A percentile compares a stretch with the other conserved stretches of the same genome.
Evolutionary conservation across 2,113 vertebrate genomes (phyloP).

Genomic region (Zosterops pallidus): DNA sequence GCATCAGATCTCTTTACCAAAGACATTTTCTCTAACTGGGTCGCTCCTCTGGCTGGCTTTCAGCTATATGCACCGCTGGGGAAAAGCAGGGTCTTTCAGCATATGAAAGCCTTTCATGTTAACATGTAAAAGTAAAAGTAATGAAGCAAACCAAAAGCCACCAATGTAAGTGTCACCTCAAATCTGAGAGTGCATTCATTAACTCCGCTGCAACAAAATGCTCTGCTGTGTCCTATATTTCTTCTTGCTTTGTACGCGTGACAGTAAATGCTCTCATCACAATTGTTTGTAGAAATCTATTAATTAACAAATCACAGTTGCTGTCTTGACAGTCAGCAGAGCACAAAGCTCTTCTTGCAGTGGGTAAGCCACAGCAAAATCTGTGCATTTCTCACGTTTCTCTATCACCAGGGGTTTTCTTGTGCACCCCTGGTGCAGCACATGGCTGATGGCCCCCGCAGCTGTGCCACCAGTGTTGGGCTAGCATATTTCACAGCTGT

Average conservation of each 20-base stretch:
- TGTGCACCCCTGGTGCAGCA: neutral
- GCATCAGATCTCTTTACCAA: constrained; percentile 39
- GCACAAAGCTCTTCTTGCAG: neutral
- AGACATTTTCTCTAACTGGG: neutral
- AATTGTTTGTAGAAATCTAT: constrained; percentile 23
- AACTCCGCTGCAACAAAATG: constrained; percentile 27
- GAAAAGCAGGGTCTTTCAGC: constrained; percentile 62
- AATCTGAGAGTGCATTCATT: constrained; percentile 49
- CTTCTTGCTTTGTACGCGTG: neutral
- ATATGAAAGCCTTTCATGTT: constrained; percentile 45
- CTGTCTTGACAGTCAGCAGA: constrained; percentile 10
- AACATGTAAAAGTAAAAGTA: constrained; percentile 35
- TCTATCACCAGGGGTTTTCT: neutral
- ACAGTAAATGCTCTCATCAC: neutral
- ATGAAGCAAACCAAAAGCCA: constrained; percentile 51
- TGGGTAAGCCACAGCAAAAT: accelerated
- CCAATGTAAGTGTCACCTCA: constrained; percentile 30
- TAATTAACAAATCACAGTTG: constrained; percentile 51
- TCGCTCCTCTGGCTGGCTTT: constrained; percentile 44
- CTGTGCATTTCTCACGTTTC: neutral
- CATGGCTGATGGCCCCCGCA: accelerated
- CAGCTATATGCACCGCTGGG: constrained; percentile 31
- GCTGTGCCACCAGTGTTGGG: accelerated
- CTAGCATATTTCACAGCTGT: accelerated
- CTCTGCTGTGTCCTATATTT: constrained; percentile 35